A percentile compares a stretch with the other conserved stretches of the same genome.
These are phyloP conservation scores for Chloropsis cyanopogon DNA, from an alignment of 2,113 vertebrate species.

Conservation along the genomic window DNA sequence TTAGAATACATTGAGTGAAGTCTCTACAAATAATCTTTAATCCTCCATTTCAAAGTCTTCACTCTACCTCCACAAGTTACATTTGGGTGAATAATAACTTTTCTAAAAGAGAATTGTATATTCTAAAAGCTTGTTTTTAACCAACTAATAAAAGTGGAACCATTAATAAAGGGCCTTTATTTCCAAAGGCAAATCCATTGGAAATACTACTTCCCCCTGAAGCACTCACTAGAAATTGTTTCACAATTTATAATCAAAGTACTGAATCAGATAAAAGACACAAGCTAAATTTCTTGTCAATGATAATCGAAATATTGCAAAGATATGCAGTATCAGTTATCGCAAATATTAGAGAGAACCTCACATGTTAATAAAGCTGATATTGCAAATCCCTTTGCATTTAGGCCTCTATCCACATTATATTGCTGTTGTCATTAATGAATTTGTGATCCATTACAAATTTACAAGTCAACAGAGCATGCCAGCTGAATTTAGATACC, in stretches of 20 bases:
- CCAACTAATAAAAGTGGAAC: background rate
- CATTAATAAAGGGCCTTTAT: background rate
- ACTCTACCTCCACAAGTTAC: background rate
- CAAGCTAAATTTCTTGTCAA: background rate
- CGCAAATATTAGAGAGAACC: background rate
- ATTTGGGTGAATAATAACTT: background rate
- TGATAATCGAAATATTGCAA: background rate
- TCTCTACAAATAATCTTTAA: conserved; percentile 37
- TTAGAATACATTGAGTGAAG: background rate
- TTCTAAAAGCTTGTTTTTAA: background rate
- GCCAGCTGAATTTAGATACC: background rate
- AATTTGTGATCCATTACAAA: background rate
- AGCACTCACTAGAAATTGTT: background rate
- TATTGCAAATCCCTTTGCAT: background rate
- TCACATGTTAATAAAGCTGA: conserved; percentile 1
- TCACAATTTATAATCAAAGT: background rate
- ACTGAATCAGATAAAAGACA: background rate
- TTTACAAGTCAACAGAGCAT: background rate
- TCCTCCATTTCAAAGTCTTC: conserved; percentile 17
- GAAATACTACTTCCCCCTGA: background rate
- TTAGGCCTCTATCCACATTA: background rate
- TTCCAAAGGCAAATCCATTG: background rate
- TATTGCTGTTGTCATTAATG: background rate
- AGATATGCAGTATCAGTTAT: background rate
- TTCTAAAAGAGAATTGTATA: background rate